Base-by-base conservation (phyloP, 2,113 vertebrate species). In the Rana temporaria region DNA sequence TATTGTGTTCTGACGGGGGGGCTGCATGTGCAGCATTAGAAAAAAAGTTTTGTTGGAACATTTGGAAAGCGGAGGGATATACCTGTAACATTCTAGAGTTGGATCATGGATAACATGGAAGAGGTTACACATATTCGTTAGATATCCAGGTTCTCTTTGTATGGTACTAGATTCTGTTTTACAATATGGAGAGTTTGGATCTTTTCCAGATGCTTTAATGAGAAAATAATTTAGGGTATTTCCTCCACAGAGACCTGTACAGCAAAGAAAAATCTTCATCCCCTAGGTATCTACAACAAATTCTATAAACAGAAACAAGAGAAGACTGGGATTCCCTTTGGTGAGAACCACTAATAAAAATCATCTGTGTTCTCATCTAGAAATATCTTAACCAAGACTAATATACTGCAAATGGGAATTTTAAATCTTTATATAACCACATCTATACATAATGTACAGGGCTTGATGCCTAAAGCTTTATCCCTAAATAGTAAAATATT, bases 281-380 rank as follows among this genome's bases (percentile, higher is more conserved):
- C 56, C 22, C 48, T n/a, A 24, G 57, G 73, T 76, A 76, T 76
- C 73, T 76, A 76, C 32, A 76, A 76, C 57, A 76, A 76, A 76
- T 14, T 20, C 57, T 76, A 76, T 48, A 76, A 76, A 76, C 73
- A 76, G 73, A 76, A 76, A 76, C 20, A 76, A 48, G 73, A 76
- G 73, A 76, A 76, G 30, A 48, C 34, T 63, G 59, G 24, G 15
- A 48, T 76, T 63, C 19, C 55, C 26, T 42, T 63, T 22, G 15
- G 32, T 63, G 57, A 22, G 52, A n/a, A 20, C 62, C 17, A 20
- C 34, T 76, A 76, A 76, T 76, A 62, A 76, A 15, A 76, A 3
- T 15, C 57, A 76, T 76, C 18, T 63, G 73, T 59, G 18, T 76
- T 76, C 59, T 57, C 19, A 76, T 34, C 26, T 17, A 42, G 19